phyloP scores from a whole-genome alignment of 2,888 invertebrate species.

The Ellobium chinense region DNA sequence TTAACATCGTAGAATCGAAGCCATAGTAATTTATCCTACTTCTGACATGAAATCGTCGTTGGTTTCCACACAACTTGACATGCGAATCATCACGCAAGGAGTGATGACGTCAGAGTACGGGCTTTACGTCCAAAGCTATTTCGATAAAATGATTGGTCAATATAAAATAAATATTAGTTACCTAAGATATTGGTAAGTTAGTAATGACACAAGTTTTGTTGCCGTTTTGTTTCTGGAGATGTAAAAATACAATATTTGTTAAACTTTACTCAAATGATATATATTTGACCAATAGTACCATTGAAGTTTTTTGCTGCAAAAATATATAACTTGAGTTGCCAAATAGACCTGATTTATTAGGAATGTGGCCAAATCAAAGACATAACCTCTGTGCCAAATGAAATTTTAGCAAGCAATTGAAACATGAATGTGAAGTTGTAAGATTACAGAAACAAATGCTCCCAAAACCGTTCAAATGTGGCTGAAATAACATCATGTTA shows the following conservation, averaged over 20 bases:
- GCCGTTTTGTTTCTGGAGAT: too few species aligned
- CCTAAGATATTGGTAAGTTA: too few species aligned
- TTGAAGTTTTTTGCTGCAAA: too few species aligned
- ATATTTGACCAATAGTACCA: too few species aligned
- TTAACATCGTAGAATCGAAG: neutral
- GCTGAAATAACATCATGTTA: too few species aligned
- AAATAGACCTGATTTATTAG: too few species aligned
- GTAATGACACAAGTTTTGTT: too few species aligned
- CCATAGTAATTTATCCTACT: neutral
- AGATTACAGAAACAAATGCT: neutral
- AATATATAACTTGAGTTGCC: too few species aligned
- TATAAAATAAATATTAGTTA: neutral
- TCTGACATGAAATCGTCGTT: constrained; percentile 10
- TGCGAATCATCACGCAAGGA: constrained; percentile 27
- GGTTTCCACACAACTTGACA: neutral
- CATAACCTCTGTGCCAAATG: neutral
- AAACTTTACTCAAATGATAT: too few species aligned
- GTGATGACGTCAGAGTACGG: constrained; percentile 30
- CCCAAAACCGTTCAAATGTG: too few species aligned
- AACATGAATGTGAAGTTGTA: neutral
- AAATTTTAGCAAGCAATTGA: neutral
- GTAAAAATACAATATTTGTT: too few species aligned
- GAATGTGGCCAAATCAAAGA: too few species aligned
- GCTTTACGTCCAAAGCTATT: neutral
- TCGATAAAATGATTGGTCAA: neutral